Evolutionary conservation across 2,113 vertebrate species (phyloP).

Genomic region (Epinephelus lanceolatus): DNA sequence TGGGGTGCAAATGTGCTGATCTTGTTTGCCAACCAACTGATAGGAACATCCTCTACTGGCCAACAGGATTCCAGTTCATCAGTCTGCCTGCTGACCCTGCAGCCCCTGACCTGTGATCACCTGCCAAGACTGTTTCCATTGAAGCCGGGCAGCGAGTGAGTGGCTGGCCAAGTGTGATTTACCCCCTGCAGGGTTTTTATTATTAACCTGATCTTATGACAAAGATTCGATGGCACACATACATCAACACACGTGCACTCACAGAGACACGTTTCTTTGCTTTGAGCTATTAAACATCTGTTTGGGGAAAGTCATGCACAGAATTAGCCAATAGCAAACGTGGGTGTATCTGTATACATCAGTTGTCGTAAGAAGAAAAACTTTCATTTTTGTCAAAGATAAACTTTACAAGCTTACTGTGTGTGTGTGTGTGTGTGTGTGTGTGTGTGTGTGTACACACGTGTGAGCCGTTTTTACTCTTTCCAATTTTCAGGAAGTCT

Average conservation of each 20-base stretch:
- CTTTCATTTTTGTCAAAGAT: conserved; percentile 1
- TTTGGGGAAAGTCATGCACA: background rate
- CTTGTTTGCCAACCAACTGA: conserved; percentile 51
- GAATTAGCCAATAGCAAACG: conserved; percentile 17
- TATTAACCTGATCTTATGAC: conserved; percentile 63
- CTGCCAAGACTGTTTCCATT: conserved; percentile 66
- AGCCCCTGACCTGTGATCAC: conserved; percentile 74
- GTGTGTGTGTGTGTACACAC: background rate
- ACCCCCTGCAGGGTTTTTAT: conserved; percentile 44
- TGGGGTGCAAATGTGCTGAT: conserved; percentile 56
- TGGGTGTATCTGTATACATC: conserved; percentile 38
- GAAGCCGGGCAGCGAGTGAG: conserved; percentile 14
- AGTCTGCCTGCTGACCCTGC: conserved; percentile 63
- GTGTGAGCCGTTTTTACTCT: conserved; percentile 28
- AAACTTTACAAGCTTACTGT: conserved; percentile 28
- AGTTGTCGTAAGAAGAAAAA: background rate
- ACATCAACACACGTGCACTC: conserved; percentile 20
- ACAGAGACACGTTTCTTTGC: conserved; percentile 2
- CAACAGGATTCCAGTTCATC: conserved; percentile 58
- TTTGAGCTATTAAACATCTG: conserved; percentile 24
- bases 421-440: background rate
- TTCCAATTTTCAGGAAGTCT: conserved; percentile 77
- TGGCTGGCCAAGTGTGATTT: conserved; percentile 31
- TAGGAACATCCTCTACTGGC: conserved; percentile 47
- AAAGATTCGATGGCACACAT: conserved; percentile 22